Evolutionary conservation across 2,888 invertebrate species (phyloP).

Genomic region (Microctonus hyperodae): DNA sequence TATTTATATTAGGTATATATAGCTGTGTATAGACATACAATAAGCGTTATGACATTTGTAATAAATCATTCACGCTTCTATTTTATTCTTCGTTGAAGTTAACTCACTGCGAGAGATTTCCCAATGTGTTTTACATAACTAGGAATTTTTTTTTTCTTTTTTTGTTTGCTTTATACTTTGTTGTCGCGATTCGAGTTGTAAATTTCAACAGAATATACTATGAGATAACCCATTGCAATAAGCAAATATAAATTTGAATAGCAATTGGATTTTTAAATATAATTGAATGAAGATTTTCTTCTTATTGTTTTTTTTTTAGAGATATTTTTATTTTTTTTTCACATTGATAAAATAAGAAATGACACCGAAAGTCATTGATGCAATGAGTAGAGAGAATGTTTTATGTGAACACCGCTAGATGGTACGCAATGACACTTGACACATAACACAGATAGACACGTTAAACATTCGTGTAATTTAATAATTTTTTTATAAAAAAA

Average conservation of each 20-base stretch:
- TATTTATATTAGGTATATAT: background rate
- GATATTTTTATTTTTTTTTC: background rate
- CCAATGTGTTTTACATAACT: background rate
- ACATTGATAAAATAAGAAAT: background rate
- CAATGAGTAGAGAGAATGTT: background rate
- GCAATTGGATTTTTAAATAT: too few relatives aligned
- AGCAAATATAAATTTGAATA: background rate
- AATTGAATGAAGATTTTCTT: background rate
- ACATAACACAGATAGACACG: too few relatives aligned
- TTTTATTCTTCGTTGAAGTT: conserved; percentile 6
- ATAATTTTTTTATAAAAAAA: background rate
- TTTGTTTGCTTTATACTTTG: background rate
- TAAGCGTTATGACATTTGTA: conserved; percentile 8
- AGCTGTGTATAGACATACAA: background rate
- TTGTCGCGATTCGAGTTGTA: background rate
- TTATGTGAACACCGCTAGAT: background rate
- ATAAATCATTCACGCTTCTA: conserved; percentile 16
- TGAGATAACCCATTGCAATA: background rate
- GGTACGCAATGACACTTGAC: background rate
- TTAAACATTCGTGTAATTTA: too few relatives aligned
- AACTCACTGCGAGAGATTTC: background rate
- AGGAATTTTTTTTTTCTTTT: background rate
- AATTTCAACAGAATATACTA: background rate
- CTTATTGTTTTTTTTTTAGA: background rate
- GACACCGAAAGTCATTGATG: background rate